Conservation (phyloP, 2,797 vertebrate genomes). For the Myotis planiceps region DNA sequence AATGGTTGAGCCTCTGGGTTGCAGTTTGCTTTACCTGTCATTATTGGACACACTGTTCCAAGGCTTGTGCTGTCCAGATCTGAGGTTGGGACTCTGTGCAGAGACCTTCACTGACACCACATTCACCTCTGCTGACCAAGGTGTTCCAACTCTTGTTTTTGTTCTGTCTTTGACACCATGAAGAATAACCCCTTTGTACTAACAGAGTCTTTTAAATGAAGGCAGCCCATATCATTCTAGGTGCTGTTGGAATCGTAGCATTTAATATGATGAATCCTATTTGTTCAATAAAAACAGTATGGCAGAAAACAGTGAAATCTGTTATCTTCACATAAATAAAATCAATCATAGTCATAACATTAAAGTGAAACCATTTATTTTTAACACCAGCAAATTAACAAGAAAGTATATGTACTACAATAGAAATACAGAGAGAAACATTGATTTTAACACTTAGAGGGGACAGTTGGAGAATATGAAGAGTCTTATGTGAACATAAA, state of each 20-base stretch:
- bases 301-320: neutral
- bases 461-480: neutral
- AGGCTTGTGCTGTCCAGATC: neutral
- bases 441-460: neutral
- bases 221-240: neutral
- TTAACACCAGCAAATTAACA: neutral
- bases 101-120: neutral
- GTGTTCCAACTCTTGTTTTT: neutral
- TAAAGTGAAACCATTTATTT: conserved; percentile 1
- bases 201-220: neutral
- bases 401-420: neutral
- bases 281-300: neutral
- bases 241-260: neutral
- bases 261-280: conserved; percentile 16
- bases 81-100: neutral
- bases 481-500: neutral
- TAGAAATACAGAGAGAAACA: neutral
- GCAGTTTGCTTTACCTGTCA: neutral
- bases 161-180: neutral
- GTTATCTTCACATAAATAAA: neutral
- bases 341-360: neutral
- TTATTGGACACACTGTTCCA: neutral
- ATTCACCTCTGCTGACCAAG: neutral
- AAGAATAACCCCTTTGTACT: neutral
- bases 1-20: neutral